Base-by-base conservation (phyloP, 2,797 vertebrate species). In the Oophaga sylvatica region DNA sequence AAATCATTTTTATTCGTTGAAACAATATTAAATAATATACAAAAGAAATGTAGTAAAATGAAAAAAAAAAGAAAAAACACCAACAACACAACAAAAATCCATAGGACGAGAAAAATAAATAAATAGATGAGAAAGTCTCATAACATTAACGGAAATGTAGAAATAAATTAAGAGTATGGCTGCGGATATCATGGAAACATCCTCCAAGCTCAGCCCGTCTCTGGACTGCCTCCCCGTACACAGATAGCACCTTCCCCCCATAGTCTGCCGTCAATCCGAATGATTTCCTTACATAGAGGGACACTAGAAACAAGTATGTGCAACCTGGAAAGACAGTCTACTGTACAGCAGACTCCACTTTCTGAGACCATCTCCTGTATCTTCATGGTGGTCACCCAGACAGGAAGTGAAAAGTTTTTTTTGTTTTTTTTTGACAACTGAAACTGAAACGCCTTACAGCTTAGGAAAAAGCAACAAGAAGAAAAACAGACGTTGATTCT, bases 351-450 rank as follows among this genome's bases (percentile, higher is more conserved):
- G 9, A 45, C 71, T 22, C 9, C 20, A 53, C 71, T 53, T 75
- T 41, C 41, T 75, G 71, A 6, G 17, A 73, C 41, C 19, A 73
- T 12, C 10, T 71, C 70, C 19, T n/a, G 10, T 48, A 26, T 26
- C 45, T 56, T 26, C 75, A 12, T n/a, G 17, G 71, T 75, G 48
- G 73, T 76, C 73, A 76, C 73, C 73, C 11, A 76, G 73, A 76
- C 73, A 53, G 45, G 73, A 53, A 76, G 41, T 15, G 12, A 76
- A 5, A 53, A 11, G 11, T 0, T 9, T 10, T 15, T 2, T 5
- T 26, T 13, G n/a, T 26, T 20, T n/a, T n/a, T 1, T 26, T 20
- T n/a, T 48, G 5, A 20, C 10, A 76, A 76, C 22, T 12, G 0
- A 16, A 73, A 73, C 71, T 11, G 12, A 73, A 73, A 41, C 16